Evolutionary conservation across 2,888 invertebrate genomes (phyloP), one percentile per base, ranked within the genome.

Genomic region (Marronus borbonicus): DNA sequence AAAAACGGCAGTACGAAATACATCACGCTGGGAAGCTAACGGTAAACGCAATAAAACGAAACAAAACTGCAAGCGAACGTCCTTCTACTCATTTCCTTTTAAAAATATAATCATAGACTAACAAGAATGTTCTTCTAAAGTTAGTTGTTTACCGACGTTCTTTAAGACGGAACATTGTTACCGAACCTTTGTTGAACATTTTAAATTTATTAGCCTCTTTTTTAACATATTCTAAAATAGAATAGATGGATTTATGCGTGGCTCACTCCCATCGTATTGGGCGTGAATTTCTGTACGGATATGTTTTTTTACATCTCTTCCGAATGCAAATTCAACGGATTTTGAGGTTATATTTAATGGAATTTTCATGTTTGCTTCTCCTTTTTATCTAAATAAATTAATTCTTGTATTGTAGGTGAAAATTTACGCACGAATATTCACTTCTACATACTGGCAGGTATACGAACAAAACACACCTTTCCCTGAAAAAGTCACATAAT

Each of bases 91-190:
- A 72, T 60, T 72, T 44, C 58, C 72, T 60, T 36, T 72, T 72
- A 60, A 72, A 72, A 72, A 72, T 72, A 72, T 72, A 72, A 72
- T 72, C 58, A 39, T 44, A 72, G 72, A 72, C 72, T 60, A 72
- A 60, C 60, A 60, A 60, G 60, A 72, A 72, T 60, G 60, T 60
- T 39, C 31, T 17, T 72, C 72, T 72, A 72, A 72, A 72, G 72
- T 60, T 72, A 72, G 70, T 72, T 72, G 72, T 72, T 72, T 72
- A 72, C 60, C 72, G 60, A 49, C 58, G 39, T 58, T 20, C 50
- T 58, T 17, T 58, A 7, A 60, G 72, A 72, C 39, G 39, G 72
- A 17, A 72, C 58, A 39, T 72, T 72, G 72, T 72, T 72, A 72
- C 72, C 60, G 60, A 72, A 72, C 60, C 72, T 72, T 72, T 72